phyloP scores from a whole-genome alignment of 2,797 vertebrate genomes.

The Xenops minutus region DNA sequence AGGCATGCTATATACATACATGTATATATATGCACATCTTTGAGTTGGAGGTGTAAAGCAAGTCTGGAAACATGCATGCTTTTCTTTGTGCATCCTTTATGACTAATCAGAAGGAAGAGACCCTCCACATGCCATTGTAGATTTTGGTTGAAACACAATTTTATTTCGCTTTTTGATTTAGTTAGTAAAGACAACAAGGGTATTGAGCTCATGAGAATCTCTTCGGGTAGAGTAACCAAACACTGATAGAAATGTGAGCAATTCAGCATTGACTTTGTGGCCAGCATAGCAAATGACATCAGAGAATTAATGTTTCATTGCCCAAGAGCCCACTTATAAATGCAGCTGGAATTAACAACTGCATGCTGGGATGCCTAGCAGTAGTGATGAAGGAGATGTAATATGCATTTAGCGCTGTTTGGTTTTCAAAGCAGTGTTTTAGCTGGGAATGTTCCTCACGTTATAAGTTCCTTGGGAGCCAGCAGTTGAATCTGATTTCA shows the following conservation, averaged over 20 bases:
- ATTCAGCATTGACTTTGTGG: neutral
- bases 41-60: neutral
- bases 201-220: neutral
- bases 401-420: neutral
- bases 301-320: neutral
- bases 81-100: neutral
- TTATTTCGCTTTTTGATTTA: neutral
- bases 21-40: neutral
- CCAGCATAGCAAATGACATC: neutral
- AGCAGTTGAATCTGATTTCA: constrained; percentile 14
- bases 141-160: neutral
- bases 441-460: accelerated
- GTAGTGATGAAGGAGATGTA: neutral
- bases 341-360: neutral
- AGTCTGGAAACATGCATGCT: neutral
- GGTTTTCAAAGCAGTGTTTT: neutral
- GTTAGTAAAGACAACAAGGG: neutral
- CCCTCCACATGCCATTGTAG: neutral
- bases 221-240: neutral
- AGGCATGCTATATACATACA: neutral
- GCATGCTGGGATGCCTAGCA: neutral
- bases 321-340: neutral
- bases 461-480: neutral
- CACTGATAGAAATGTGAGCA: neutral
- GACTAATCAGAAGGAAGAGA: neutral